Evolutionary conservation across 2,113 vertebrate genomes (phyloP), one percentile per base, ranked within the genome.

Genomic region (Tinamus guttatus): DNA sequence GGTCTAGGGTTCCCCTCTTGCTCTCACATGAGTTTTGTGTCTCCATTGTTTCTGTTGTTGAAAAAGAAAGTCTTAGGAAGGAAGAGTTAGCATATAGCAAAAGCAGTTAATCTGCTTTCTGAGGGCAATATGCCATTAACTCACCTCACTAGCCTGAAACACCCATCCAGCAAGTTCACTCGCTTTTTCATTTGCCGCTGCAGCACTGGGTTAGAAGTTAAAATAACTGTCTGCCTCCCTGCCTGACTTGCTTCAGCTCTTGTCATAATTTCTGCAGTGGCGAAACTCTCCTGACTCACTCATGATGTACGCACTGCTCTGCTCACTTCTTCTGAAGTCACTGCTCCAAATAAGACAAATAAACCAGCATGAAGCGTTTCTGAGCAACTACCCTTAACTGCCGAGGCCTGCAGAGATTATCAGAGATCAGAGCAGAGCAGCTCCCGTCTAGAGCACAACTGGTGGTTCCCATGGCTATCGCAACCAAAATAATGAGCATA

Each of bases 221-320:
- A 93, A 85, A 56, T 22, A 73, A 51, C 2, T 10, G 4, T 11
- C 41, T 76, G 27, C n/a, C 9, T 56, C 47, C 54, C 47, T 3
- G 1, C 13, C 43, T n/a, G 34, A 18, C 65, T 62, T 74, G 13
- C 38, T 65, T 77, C 16, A 5, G 47, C 24, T 67, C 75, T 81
- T 85, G 45, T 25, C 3, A 1, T 22, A 9, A 22, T 11, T 18
- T 87, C 64, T 84, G 40, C 2, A 5, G 56, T 5, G 65, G 32
- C 30, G 14, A 43, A 73, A 25, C 11, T 74, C 38, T 52, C 58
- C 70, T 32, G 41, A 13, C 68, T 40, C 11, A 5, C 49, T 52
- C 18, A 0, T 13, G 17, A 30, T 27, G 9, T 4, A 2, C 7
- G 1, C 10, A 3, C 45, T 32, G 69, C 40, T 52, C 6, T 1